phyloP scores from a whole-genome alignment of 2,888 invertebrate species.

The Pollenia labialis region DNA sequence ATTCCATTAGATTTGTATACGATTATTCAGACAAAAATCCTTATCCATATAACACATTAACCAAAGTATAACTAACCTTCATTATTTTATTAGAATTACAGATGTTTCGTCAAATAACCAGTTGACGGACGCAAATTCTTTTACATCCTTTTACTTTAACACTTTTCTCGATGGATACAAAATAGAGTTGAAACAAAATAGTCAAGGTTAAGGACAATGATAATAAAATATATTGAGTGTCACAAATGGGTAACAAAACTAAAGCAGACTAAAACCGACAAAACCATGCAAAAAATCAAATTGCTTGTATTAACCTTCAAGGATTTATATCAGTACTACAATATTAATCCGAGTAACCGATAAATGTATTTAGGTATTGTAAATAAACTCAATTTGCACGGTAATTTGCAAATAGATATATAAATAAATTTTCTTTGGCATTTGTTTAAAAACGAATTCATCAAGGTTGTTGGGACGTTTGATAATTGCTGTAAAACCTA shows the following conservation, averaged over 20 bases:
- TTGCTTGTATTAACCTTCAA: slow-evolving; percentile 31
- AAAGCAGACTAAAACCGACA: not conserved
- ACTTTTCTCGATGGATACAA: not conserved
- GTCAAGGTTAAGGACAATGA: not conserved
- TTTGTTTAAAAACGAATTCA: not conserved
- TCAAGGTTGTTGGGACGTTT: slow-evolving; percentile 13
- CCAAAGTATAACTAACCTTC: too few species aligned
- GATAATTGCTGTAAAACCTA: not conserved
- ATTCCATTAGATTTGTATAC: too few species aligned
- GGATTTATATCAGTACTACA: not conserved
- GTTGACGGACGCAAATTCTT: not conserved
- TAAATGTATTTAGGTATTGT: not conserved
- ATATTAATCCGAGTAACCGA: slow-evolving; percentile 10
- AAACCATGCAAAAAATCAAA: not conserved
- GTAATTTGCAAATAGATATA: slow-evolving; percentile 31
- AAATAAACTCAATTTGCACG: slow-evolving; percentile 53
- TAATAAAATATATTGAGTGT: not conserved
- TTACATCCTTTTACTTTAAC: not conserved
- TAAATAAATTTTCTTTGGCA: not conserved
- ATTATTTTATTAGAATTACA: too few species aligned
- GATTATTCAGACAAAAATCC: too few species aligned
- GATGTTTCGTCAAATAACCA: too few species aligned
- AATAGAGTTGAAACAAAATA: not conserved
- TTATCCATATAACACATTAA: too few species aligned
- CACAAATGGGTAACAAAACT: too few species aligned